Base-by-base conservation (phyloP, 2,888 invertebrate genomes). In the Pyrochroa serraticornis region DNA sequence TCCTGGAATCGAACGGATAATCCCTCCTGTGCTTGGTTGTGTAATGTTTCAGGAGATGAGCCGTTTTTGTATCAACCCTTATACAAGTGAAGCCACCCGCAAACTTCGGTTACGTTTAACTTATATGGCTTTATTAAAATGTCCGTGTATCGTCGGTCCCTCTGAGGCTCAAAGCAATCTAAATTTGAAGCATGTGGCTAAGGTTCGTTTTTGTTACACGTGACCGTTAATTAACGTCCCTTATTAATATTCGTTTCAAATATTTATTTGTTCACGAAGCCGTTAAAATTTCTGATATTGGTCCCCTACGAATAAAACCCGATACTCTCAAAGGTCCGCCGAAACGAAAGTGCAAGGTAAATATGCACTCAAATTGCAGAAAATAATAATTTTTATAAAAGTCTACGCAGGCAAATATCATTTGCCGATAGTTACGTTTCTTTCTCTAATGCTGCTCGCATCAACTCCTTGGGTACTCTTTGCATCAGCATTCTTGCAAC, bases 91-190 rank as follows among this genome's bases (percentile, higher is more conserved):
- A 46, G 32, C 36, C 43, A 58, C 52, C 56, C 64, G 59, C 47
- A 55, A 60, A 60, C 50, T 61, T 46, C 60, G 59, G 57, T 64
- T 54, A 63, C 59, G 55, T 65, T 63, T 60, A 64, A 67, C 67
- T 63, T 64, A 63, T 66, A 65, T 57, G 59, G 62, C 61, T 64
- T 67, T 67, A 69, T 68, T 68, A 67, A 69, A 69, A 65, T 68
- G 57, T 54, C 54, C 61, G 51, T 66, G 65, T 63, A 59, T 52
- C 54, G 48, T 48, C 10, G 13, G 31, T 50, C 34, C 63, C 69
- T 67, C 67, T 32, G 43, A 65, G 49, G 47, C 53, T 43, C 53
- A 53, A 33, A 59, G 57, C 57, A 57, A 57, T 57, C 51, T 57
- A 57, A 57, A 57, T 46, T 57, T 47, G 12, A 45, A 46, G 52